Base-by-base conservation (phyloP, 2,888 invertebrate genomes). In the Entomobrya multifasciata region DNA sequence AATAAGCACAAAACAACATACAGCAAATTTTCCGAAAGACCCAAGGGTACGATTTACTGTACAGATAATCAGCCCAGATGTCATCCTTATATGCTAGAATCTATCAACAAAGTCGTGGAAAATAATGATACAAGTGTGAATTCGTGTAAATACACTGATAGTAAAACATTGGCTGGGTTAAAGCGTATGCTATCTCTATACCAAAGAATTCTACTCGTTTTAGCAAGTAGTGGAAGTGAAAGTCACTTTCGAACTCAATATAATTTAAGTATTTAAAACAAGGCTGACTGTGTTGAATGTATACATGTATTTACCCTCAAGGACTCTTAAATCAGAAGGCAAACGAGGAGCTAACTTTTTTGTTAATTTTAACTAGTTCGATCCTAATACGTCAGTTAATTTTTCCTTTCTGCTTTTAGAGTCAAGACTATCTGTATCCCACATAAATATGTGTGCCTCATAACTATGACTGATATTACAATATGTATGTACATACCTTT, bases 361-460 rank as follows among this genome's bases (percentile, higher is more conserved):
- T 78, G 78, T 78, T 78, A 78, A 78, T 78, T 78, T 78, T 62
- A 78, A 78, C 44, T 78, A 78, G 62, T 78, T 62, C 57, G 57
- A 55, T 77, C 76, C 52, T 77, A 77, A 77, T 77, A 57, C 76
- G 41, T 77, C 57, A 57, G 76, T 77, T 77, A n/a, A n/a, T n/a
- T n/a, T n/a, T n/a, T n/a, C n/a, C n/a, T n/a, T n/a, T n/a, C n/a
- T n/a, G n/a, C n/a, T n/a, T n/a, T n/a, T n/a, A n/a, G n/a, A n/a
- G n/a, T n/a, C n/a, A n/a, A n/a, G n/a, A n/a, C n/a, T n/a, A n/a
- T n/a, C n/a, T n/a, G n/a, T n/a, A n/a, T n/a, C n/a, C n/a, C n/a
- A n/a, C n/a, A n/a, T n/a, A n/a, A n/a, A n/a, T n/a, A n/a, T n/a
- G n/a, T n/a, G n/a, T n/a, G n/a, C n/a, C n/a, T n/a, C n/a, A n/a